Percentiles rank a stretch among this genome's conserved stretches.
Conservation (phyloP, 2,888 invertebrate genomes). For the Scaptomyza caliginosa region DNA sequence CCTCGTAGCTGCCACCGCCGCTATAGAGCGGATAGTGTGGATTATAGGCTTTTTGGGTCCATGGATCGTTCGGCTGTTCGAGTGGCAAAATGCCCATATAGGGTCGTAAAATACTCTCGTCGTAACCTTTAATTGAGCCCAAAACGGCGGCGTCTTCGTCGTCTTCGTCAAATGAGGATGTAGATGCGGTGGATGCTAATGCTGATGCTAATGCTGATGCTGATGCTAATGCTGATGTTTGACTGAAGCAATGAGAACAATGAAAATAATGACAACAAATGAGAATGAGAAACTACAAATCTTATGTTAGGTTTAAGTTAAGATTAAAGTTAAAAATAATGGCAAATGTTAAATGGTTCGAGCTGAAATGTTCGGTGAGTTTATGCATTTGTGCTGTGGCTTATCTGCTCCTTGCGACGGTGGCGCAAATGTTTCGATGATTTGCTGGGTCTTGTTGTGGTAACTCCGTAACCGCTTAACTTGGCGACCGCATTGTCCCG, state of each 20-base stretch:
- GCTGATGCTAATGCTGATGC: conserved; percentile 11
- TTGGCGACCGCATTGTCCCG: conserved; percentile 26
- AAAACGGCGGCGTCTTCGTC: conserved; percentile 27
- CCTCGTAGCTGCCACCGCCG: conserved; percentile 76
- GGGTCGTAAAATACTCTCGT: conserved; percentile 66
- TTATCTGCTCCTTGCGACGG: conserved; percentile 34
- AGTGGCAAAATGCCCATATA: conserved; percentile 78
- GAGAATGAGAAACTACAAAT: conserved; percentile 13
- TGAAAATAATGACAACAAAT: conserved; percentile 28
- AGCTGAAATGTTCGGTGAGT: neutral
- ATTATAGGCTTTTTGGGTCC: conserved; percentile 71
- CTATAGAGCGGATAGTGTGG: conserved; percentile 63
- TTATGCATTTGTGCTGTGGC: conserved; percentile 1
- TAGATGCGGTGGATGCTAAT: conserved; percentile 20
- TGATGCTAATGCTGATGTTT: conserved; percentile 34
- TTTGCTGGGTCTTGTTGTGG: conserved; percentile 13
- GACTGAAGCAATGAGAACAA: conserved; percentile 62
- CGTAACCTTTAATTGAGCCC: conserved; percentile 51
- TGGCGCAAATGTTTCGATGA: conserved; percentile 32
- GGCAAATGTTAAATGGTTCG: neutral
- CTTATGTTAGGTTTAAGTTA: conserved; percentile 1
- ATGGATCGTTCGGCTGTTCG: conserved; percentile 76
- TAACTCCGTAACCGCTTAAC: neutral
- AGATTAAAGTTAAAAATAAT: conserved; percentile 7
- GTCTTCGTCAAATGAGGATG: conserved; percentile 13